Evolutionary conservation across 2,797 vertebrate species (phyloP).

Genomic region (Propithecus perrieri): DNA sequence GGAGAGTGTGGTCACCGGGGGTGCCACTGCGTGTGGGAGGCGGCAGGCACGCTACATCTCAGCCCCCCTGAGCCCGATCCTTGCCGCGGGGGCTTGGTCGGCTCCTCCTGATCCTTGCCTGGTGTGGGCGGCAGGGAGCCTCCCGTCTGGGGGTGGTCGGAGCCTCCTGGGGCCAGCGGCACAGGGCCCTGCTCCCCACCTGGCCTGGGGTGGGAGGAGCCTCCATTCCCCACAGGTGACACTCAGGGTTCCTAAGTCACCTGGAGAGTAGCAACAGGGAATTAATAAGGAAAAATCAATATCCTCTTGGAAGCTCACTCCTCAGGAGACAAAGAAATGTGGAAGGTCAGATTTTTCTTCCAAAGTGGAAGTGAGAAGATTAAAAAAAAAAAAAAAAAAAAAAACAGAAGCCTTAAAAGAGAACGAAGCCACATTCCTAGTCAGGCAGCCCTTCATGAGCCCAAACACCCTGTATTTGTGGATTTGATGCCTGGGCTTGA

Average conservation of each 20-base stretch:
- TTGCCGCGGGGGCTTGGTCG: fast-evolving
- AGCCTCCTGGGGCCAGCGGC: not conserved
- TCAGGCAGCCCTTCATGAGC: not conserved
- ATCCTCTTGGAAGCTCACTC: not conserved
- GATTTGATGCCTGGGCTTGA: not conserved
- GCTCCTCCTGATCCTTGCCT: not conserved
- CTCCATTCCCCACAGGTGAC: not conserved
- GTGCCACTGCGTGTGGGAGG: fast-evolving
- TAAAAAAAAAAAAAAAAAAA: not conserved
- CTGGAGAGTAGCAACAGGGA: not conserved
- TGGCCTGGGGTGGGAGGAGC: not conserved
- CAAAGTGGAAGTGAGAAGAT: not conserved
- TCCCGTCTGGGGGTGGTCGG: no score
- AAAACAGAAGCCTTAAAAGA: not conserved
- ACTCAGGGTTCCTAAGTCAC: not conserved
- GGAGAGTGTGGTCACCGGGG: no score
- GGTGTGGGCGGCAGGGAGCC: not conserved
- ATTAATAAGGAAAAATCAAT: not conserved
- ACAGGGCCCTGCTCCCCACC: not conserved
- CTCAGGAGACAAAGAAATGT: not conserved
- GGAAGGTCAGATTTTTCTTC: not conserved
- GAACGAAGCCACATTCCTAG: not conserved
- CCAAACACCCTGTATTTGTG: not conserved
- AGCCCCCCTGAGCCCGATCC: not conserved
- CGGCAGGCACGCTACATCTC: fast-evolving